Evolutionary conservation across 2,113 vertebrate species (phyloP).

Genomic region (Tachycineta bicolor): DNA sequence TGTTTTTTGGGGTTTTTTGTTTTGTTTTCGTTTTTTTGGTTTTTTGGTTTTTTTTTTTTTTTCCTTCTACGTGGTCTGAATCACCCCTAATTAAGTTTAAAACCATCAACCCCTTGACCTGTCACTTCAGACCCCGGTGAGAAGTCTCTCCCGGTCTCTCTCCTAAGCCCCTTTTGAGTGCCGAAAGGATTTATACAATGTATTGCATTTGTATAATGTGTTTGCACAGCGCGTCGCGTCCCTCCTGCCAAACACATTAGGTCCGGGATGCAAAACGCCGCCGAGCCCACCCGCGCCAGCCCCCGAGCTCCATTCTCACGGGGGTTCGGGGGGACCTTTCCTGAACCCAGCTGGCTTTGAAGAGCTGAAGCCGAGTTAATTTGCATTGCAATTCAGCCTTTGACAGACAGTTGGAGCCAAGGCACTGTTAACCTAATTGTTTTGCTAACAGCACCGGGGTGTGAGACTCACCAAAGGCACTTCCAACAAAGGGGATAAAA

Average conservation of each 20-base stretch:
- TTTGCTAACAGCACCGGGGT: constrained; percentile 68
- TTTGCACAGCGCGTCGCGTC: fast-evolving
- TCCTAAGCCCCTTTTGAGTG: not conserved
- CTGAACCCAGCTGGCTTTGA: constrained; percentile 16
- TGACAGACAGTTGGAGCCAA: constrained; percentile 70
- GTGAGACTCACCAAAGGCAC: constrained; percentile 51
- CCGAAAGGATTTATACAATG: fast-evolving
- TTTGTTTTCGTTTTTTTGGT: too few relatives aligned
- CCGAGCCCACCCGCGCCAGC: not conserved
- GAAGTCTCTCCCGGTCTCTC: not conserved
- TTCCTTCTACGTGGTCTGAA: fast-evolving
- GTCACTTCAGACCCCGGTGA: fast-evolving
- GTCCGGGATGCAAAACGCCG: not conserved
- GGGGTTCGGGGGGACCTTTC: not conserved
- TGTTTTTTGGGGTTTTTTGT: too few relatives aligned
- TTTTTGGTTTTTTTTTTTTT: too few relatives aligned
- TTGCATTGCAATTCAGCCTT: constrained; percentile 69
- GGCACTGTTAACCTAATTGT: constrained; percentile 71
- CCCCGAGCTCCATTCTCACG: not conserved
- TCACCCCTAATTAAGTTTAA: not conserved
- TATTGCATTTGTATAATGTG: not conserved
- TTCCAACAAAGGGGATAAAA: constrained; percentile 54
- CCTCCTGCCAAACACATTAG: not conserved
- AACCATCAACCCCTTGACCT: not conserved
- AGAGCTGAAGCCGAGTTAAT: constrained; percentile 39